These are phyloP conservation scores for Acrobasis suavella DNA, from an alignment of 2,888 invertebrate species.

Conservation along the genomic window DNA sequence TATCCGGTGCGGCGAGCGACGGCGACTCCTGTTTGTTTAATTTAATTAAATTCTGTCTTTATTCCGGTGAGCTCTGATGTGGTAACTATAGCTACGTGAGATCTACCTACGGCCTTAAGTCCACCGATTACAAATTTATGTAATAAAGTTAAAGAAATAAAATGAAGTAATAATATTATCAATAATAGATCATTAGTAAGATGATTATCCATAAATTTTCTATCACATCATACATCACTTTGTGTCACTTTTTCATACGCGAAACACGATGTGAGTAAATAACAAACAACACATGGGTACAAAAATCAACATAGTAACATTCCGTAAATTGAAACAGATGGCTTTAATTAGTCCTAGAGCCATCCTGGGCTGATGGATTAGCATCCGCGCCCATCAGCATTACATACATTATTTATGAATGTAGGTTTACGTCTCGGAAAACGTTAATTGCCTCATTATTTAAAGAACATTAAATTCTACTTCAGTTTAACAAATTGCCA, in stretches of 20 bases:
- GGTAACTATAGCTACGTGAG: no score
- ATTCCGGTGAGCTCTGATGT: no score
- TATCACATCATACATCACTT: not conserved
- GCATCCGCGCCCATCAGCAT: slow-evolving; percentile 25
- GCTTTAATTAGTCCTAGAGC: slow-evolving; percentile 30
- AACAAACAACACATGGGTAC: not conserved
- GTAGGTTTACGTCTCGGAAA: slow-evolving; percentile 1
- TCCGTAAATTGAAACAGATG: slow-evolving; percentile 22
- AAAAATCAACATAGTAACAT: not conserved
- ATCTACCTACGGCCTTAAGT: no score
- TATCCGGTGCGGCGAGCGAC: no score
- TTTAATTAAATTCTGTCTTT: no score
- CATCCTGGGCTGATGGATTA: slow-evolving; percentile 32
- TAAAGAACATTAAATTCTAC: not conserved
- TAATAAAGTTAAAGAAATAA: no score
- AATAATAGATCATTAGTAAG: no score
- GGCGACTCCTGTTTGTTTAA: no score
- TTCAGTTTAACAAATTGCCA: not conserved
- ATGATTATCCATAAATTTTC: no score
- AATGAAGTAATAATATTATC: no score
- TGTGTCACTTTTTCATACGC: not conserved
- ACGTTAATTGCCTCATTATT: slow-evolving; percentile 15
- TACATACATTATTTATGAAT: not conserved
- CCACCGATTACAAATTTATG: no score
- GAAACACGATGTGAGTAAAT: not conserved